Evolutionary conservation across 2,797 vertebrate genomes (phyloP), one percentile per base, ranked within the genome.

Genomic region (Taenioides sp.): DNA sequence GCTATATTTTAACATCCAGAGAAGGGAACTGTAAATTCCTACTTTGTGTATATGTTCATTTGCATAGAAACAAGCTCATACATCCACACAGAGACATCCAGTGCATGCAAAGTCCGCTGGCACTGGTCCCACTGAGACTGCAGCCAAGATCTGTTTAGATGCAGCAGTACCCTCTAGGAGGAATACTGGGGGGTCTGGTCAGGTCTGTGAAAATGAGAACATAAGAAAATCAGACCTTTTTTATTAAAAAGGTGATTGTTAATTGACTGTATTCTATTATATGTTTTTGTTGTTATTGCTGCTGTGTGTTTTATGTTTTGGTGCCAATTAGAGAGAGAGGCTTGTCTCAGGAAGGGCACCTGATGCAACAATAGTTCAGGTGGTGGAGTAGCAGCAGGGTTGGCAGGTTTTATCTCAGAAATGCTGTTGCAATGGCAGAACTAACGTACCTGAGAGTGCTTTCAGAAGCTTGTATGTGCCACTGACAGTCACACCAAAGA

Each of bases 101-200:
- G 52, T 70, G 79, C 76, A 77, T 85, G 74, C 79, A 70, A 77
- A 79, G 74, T 71, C 79, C 76, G 61, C 78, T 74, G 74, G 76
- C 80, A 62, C 71, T 40, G 70, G 52, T 49, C 71, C 47, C 71
- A 66, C 77, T 72, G 82, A 4, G 40, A 80, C 82, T 80, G 70
- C 66, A 80, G 77, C 84, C 79, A 84, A 86, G 69, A 77, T 78
- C 84, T 83, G 79, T 72, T 75, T 82, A 74, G 76, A 76, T 76
- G 80, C 73, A 59, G 74, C 70, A 27, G 75, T 57, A 71, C 58
- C 73, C 59, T 34, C 49, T 37, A 59, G 65, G 69, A 77, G 70
- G 77, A 74, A 83, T 74, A 82, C 27, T n/a, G n/a, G 71, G 58
- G 4, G 28, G 62, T 66, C 62, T 49, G 62, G 50, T 65, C 27